Base-by-base conservation (phyloP, 35 echinoderm and acorn worm genomes). In the Eucidaris tribuloides region DNA sequence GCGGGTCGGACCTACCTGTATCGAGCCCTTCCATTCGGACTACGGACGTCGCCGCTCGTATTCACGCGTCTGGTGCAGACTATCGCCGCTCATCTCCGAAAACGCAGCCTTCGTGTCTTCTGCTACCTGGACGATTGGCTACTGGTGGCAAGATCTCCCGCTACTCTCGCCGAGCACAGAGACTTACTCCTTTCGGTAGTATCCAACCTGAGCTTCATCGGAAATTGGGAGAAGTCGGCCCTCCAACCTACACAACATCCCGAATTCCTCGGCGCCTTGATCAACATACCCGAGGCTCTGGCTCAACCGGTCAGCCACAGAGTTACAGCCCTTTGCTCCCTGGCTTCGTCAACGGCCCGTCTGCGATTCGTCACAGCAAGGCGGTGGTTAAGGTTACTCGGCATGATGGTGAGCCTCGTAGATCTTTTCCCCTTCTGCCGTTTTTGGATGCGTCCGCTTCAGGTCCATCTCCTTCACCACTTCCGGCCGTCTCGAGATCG, bases 101-200 rank as follows among this genome's bases (percentile, higher is more conserved):
- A 57, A 13, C 3, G 24, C 4, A 31, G 79, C 18, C 60, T 83
- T 22, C 13, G 28, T 5, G 17, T 83, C 14, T 83, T 59, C 19
- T 3, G 63, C 9, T 89, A 59, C 28, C 87, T 90, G 24, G 87
- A 83, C 65, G 81, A 83, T 11, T 83, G 87, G 87, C 46, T 90
- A 13, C 28, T 90, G 19, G 35, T 74, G 27, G 87, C 58, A 31
- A 1, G 49, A 1, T 49, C 57, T 18, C 2, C 34, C 34, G 44
- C 24, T 3, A 25, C 33, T 0, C 25, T 54, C 14, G 2, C 7
- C 34, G 0, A 27, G 17, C 61, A 68, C 43, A 48, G 39, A 11
- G 4, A 43, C 18, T 2, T 37, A 23, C 43, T 61, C 1, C 33
- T 81, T 1, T 14, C 38, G 19, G 31, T 79, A 1, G 29, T 80